Evolutionary conservation across 2,113 vertebrate genomes (phyloP).

Genomic region (Hyla sarda): DNA sequence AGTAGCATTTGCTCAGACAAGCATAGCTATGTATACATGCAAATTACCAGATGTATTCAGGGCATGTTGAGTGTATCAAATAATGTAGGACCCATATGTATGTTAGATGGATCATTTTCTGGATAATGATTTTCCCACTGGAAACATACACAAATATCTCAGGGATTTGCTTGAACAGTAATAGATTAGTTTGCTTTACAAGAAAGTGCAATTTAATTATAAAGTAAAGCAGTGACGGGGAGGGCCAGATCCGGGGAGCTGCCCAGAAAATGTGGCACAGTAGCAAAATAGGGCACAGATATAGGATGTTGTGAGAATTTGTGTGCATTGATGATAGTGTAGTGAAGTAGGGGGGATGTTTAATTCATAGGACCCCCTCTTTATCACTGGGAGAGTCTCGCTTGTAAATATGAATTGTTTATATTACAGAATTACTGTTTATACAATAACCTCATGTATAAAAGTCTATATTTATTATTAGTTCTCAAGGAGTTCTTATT

Average conservation of each 20-base stretch:
- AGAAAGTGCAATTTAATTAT: neutral
- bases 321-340: too few species aligned
- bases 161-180: neutral
- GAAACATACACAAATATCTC: neutral
- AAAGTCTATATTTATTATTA: neutral
- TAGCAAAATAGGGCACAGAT: too few species aligned
- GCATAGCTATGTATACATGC: neutral
- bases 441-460: neutral
- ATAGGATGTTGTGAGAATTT: too few species aligned
- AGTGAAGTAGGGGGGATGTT: too few species aligned
- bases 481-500: neutral
- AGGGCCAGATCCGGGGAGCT: neutral
- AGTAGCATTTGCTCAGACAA: constrained; percentile 13
- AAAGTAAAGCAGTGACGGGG: neutral
- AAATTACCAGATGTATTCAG: neutral
- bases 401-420: neutral
- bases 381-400: too few species aligned
- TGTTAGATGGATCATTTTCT: neutral
- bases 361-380: too few species aligned
- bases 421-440: neutral
- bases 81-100: neutral
- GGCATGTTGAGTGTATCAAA: neutral
- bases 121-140: neutral
- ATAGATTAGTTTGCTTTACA: neutral
- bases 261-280: neutral